Evolutionary conservation across 2,113 vertebrate species (phyloP), one percentile per base, ranked within the genome.

Genomic region (Mormyrus iriodes): DNA sequence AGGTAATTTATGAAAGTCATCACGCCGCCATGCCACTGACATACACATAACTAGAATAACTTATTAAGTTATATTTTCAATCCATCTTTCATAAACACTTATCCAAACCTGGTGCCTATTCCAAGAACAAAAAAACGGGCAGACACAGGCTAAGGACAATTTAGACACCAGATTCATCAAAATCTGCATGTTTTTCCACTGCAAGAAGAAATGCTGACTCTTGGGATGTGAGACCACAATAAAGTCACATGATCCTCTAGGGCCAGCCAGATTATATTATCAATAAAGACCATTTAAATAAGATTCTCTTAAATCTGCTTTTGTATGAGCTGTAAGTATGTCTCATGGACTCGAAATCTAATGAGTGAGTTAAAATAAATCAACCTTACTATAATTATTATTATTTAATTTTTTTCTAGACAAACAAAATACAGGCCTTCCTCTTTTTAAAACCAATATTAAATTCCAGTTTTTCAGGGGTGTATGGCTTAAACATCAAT

Each of bases 401-500:
- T 10, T 73, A 35, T 73, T 73, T 73, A 31, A 27, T 79, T 31
- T 76, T 15, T 79, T 79, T 79, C 15, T 42, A 76, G 73, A 42
- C 73, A 42, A 42, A 27, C 31, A 79, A 79, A 79, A 39, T 39
- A 7, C 15, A 42, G 19, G 6, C 31, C 51, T 31, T 86, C 27
- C 85, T 21, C 7, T 55, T 51, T 27, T 15, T 35, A 13, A 53
- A 58, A 19, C 79, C 19, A 39, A 42, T 89, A 90, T 89, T 89
- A 87, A 90, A 89, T 83, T 83, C 85, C 17, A 82, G 44, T 61
- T 82, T 73, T 89, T 79, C 58, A 51, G 88, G 46, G 90, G 31
- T 73, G 42, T 35, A 46, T 5, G 24, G 69, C 84, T 58, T 79
- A 44, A 90, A 73, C 55, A 31, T 13, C 10, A 2, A 82, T 89